Evolutionary conservation across 2,888 invertebrate genomes (phyloP), one percentile per base, ranked within the genome.

Genomic region (Megamerina dolium): DNA sequence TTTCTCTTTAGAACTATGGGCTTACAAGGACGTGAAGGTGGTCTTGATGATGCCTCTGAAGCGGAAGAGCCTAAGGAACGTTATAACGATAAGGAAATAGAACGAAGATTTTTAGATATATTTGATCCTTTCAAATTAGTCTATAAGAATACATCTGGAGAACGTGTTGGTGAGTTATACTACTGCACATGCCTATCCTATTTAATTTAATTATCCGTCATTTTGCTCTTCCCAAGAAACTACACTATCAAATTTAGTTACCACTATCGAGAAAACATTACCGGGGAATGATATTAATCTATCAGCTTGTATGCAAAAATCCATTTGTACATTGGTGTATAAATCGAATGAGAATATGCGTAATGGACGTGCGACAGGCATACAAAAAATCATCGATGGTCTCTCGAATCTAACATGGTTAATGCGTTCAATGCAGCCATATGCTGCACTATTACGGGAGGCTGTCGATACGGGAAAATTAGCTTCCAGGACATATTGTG

Each of bases 261-360:
- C 70, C 9, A 68, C 70, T 27, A 61, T 82, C 13, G 80, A 82
- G 49, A 73, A 75, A 44, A 66, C 73, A 2, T 63, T 82, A 21
- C 66, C 74, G 0, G 73, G 75, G 37, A 74, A 79, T 49, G 74
- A 80, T 38, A 74, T 82, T n/a, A 79, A 82, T 59, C 69, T 81
- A 3, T 75, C 76, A 1, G 73, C 75, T 1, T 83, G 83, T 54
- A 66, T 79, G 60, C 80, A 82, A 59, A 74, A 79, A 49, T 73
- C 77, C 2, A 66, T 80, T 20, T 83, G 83, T 50, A 66, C 72
- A 43, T 59, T 72, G 13, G 70, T 76, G 4, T 67, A 73, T 45
- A 67, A 64, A 2, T 67, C 75, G 1, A 59, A 66, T 1, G 58
- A 54, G 1, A 70, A 35, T 18, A 54, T 54, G 12, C 54, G 55